Evolutionary conservation across 2,113 vertebrate species (phyloP).

Genomic region (Myotis lucifugus): DNA sequence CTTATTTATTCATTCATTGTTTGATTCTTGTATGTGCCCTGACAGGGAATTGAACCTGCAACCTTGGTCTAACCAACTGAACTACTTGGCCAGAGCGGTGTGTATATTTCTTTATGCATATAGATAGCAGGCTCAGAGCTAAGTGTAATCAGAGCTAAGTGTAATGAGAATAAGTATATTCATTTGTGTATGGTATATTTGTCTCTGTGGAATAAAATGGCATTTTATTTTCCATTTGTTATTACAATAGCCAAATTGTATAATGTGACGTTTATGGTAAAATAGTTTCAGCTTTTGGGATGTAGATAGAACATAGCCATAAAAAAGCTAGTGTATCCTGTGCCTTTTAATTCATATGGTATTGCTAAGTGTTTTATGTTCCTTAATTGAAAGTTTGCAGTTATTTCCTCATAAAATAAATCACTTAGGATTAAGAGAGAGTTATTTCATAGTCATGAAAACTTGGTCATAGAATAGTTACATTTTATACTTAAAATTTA

Average conservation of each 20-base stretch:
- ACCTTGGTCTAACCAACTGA: background rate
- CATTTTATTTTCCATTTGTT: slow-evolving; percentile 35
- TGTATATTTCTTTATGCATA: slow-evolving; percentile 12
- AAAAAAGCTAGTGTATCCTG: background rate
- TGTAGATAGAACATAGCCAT: background rate
- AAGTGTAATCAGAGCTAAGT: background rate
- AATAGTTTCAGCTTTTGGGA: slow-evolving; percentile 38
- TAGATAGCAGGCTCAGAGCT: background rate
- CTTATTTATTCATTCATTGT: background rate
- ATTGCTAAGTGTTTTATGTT: slow-evolving; percentile 24
- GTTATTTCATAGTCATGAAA: slow-evolving; percentile 15
- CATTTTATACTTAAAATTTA: slow-evolving; percentile 15
- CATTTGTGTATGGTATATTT: background rate
- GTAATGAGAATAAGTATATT: background rate
- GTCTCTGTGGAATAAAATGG: background rate
- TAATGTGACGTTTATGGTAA: slow-evolving; percentile 28
- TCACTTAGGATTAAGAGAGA: slow-evolving; percentile 33
- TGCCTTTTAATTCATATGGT: slow-evolving; percentile 22
- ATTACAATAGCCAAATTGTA: slow-evolving; percentile 44
- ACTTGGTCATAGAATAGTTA: background rate
- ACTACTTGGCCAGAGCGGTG: background rate
- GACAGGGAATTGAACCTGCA: background rate
- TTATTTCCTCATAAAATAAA: slow-evolving; percentile 33
- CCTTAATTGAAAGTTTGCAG: background rate
- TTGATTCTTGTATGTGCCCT: background rate